These are phyloP conservation scores for Halcyon senegalensis DNA, from an alignment of 2,113 vertebrate species.

Conservation along the genomic window DNA sequence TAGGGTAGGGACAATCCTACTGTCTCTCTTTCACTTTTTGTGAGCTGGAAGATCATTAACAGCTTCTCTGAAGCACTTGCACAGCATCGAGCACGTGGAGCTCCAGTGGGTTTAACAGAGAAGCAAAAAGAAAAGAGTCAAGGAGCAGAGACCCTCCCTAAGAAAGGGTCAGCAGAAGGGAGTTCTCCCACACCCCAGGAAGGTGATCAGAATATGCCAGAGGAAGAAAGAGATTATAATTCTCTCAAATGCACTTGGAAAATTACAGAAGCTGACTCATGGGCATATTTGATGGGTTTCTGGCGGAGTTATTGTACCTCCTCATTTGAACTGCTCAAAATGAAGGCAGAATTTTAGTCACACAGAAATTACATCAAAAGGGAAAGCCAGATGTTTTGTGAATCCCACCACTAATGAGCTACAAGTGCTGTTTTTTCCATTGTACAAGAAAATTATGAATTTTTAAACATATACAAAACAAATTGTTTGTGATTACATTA, in stretches of 20 bases:
- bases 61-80: not conserved
- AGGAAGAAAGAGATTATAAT: not conserved
- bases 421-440: slow-evolving; percentile 13
- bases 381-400: slow-evolving; percentile 63
- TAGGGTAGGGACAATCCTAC: not conserved
- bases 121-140: not conserved
- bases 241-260: not conserved
- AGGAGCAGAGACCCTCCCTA: not conserved
- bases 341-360: slow-evolving; percentile 17
- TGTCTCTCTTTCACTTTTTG: not conserved
- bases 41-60: not conserved
- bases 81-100: not conserved
- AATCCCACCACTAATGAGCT: slow-evolving; percentile 62
- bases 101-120: not conserved
- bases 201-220: not conserved
- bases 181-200: not conserved
- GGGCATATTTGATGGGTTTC: slow-evolving; percentile 20
- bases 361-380: slow-evolving; percentile 65
- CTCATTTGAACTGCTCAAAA: not conserved
- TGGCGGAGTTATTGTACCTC: not conserved
- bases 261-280: not conserved
- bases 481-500: slow-evolving; percentile 80
- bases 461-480: slow-evolving; percentile 76
- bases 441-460: slow-evolving; percentile 73
- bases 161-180: not conserved